phyloP scores from a whole-genome alignment of 2,113 vertebrate genomes.

The Semnopithecus entellus region DNA sequence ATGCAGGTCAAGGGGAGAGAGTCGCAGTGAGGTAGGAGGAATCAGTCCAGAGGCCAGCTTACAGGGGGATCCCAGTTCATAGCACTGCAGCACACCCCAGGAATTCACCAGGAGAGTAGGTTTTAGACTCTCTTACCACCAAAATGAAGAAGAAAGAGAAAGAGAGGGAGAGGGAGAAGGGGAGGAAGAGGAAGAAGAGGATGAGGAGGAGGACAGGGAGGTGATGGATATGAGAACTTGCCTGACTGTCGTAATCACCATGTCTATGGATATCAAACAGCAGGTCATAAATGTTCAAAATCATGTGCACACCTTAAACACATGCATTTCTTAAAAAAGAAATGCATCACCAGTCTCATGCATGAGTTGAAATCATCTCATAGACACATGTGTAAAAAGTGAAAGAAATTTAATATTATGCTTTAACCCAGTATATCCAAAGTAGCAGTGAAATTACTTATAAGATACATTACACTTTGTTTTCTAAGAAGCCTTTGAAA shows the following conservation, averaged over 20 bases:
- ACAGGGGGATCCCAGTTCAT: background rate
- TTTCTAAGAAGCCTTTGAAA: background rate
- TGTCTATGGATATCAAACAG: background rate
- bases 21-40: fast-evolving
- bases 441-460: background rate
- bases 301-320: background rate
- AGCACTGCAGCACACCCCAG: too few species aligned
- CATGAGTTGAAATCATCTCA: background rate
- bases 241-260: background rate
- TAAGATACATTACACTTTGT: background rate
- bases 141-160: background rate
- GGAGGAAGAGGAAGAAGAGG: too few species aligned
- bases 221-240: too few species aligned
- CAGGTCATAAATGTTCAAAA: background rate
- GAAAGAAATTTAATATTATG: background rate
- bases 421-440: background rate
- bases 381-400: background rate
- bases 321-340: background rate
- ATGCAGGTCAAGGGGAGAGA: background rate
- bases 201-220: too few species aligned
- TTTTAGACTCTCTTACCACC: background rate
- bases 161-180: too few species aligned
- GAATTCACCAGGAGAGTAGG: background rate
- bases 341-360: background rate
- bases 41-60: too few species aligned